phyloP scores from a whole-genome alignment of 2,888 invertebrate genomes.

The Cyclophora albipunctata region DNA sequence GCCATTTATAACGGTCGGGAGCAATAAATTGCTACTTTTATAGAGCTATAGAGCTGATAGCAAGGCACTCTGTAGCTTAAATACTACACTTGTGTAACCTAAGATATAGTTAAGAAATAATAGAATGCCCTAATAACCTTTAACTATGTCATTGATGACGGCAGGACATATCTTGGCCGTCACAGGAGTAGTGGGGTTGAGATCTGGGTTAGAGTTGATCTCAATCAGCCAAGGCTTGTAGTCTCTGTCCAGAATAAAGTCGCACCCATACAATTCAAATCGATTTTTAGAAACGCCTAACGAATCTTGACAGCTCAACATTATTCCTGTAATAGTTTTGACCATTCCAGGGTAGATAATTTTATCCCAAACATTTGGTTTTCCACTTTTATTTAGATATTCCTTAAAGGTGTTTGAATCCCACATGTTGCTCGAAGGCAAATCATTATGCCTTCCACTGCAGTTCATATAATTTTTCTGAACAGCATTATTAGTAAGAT shows the following conservation, averaged over 20 bases:
- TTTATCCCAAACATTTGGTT: slow-evolving; percentile 79
- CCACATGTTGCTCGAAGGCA: slow-evolving; percentile 92
- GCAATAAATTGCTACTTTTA: too few species aligned
- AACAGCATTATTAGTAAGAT: slow-evolving; percentile 91
- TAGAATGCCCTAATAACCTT: slow-evolving; percentile 74
- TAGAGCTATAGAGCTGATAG: too few species aligned
- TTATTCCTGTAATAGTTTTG: slow-evolving; percentile 85
- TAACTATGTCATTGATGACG: slow-evolving; percentile 88
- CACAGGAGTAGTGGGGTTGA: slow-evolving; percentile 86
- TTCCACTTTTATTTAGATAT: slow-evolving; percentile 74
- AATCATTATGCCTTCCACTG: slow-evolving; percentile 67
- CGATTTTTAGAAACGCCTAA: slow-evolving; percentile 81
- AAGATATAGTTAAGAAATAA: too few species aligned
- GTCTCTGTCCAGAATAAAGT: slow-evolving; percentile 91
- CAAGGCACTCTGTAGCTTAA: too few species aligned
- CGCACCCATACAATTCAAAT: slow-evolving; percentile 94
- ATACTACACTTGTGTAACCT: too few species aligned
- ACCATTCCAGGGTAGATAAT: slow-evolving; percentile 90
- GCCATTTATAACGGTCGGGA: too few species aligned
- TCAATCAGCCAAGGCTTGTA: slow-evolving; percentile 93
- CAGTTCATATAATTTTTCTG: slow-evolving; percentile 82
- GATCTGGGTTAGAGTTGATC: slow-evolving; percentile 92
- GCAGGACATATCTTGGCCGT: slow-evolving; percentile 88
- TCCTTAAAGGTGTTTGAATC: slow-evolving; percentile 81
- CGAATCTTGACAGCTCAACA: slow-evolving; percentile 85